A percentile compares a stretch with the other conserved stretches of the same genome.
Evolutionary conservation across 1,140 invertebrate genomes (phyloP).

Genomic region (Panulirus ornatus): DNA sequence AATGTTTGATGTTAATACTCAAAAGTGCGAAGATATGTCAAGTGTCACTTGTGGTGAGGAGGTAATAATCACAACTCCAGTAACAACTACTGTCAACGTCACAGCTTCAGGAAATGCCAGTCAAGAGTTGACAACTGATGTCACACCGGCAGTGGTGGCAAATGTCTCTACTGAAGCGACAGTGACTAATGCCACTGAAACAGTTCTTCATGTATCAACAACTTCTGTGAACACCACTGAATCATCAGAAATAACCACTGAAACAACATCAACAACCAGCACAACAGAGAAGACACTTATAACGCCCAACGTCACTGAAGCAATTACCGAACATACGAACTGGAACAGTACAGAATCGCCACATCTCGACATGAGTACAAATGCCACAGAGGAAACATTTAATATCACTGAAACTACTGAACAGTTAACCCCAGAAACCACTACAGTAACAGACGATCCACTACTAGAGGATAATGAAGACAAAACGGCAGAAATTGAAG

Average conservation of each 20-base stretch:
- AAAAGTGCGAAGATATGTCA: constrained; percentile 79
- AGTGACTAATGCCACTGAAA: too few species aligned
- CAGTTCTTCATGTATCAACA: neutral
- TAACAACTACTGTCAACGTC: too few species aligned
- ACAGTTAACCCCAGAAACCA: constrained; percentile 11
- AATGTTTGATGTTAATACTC: constrained; percentile 80
- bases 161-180: neutral
- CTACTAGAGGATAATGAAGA: constrained; percentile 19
- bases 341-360: neutral
- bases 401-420: constrained; percentile 27
- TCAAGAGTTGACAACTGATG: neutral
- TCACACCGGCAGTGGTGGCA: neutral
- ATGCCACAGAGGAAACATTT: neutral
- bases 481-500: constrained; percentile 19
- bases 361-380: neutral
- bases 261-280: neutral
- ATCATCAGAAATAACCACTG: neutral
- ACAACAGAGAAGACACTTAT: constrained; percentile 14
- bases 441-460: constrained; percentile 16
- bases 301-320: constrained; percentile 4
- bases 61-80: constrained; percentile 12
- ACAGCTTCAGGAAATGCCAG: neutral
- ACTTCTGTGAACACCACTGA: neutral
- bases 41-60: constrained; percentile 61
- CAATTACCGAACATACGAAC: constrained; percentile 18